Base-by-base conservation (phyloP, 2,888 invertebrate species). In the Oscheius sp. region DNA sequence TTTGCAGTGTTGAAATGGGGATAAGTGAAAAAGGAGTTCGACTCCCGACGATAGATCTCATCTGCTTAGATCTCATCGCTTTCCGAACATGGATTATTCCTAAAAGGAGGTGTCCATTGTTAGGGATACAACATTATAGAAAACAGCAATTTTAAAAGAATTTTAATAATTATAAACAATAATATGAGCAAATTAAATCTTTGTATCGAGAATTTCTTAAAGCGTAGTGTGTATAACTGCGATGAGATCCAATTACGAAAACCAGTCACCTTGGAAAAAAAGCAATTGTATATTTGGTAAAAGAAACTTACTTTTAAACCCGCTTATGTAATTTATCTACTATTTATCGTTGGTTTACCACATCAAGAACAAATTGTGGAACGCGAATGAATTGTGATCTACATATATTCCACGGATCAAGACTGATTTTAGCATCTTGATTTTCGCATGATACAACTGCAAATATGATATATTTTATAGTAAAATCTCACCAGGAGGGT, bases 21-120 rank as follows among this genome's bases (percentile, higher is more conserved):
- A 63, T 63, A 63, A 63, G 66, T 66, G 66, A 66, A 66, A 66
- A 66, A 66, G 66, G 66, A 16, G 18, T 52, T 13, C 25, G 66
- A 49, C 66, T 52, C 66, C 49, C 46, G 49, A 66, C 66, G 49
- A 27, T 21, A 66, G 52, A 66, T 66, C 49, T 18, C 49, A 66
- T 63, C 63, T 43, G 18, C 45, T 43, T 49, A 66, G 66, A 66
- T 66, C 35, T 5, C 9, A 66, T 66, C 66, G 18, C 61, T 43
- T 41, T 23, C 25, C n/a, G 46, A 27, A 64, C 46, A 29, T 52
- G 66, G 66, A 66, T 49, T 49, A 66, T 23, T 13, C 52, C 66
- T 18, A 9, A 9, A 49, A 29, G 66, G n/a, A n/a, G 49, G 21
- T 18, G 13, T 49, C 49, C 49, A 21, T 13, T 49, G 5, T 13